A percentile compares a stretch with the other conserved stretches of the same genome.
Evolutionary conservation across 2,113 vertebrate species (phyloP).

Genomic region (Corythaixoides concolor): DNA sequence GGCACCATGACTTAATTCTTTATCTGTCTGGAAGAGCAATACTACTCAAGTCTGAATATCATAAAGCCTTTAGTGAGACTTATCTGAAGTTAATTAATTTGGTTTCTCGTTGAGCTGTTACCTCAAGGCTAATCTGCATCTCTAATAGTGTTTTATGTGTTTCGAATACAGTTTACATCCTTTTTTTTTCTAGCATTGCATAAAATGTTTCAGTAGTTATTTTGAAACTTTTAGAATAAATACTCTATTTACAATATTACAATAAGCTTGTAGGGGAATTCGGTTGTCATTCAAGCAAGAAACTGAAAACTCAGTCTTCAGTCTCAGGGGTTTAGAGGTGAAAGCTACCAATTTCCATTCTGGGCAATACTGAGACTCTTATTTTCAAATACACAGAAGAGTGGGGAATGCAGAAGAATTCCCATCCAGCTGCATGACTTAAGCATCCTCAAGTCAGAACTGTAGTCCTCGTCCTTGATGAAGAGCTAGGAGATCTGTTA

Average conservation of each 20-base stretch:
- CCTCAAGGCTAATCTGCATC: background rate
- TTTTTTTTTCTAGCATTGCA: background rate
- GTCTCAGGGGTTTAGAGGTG: background rate
- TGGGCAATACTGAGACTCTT: background rate
- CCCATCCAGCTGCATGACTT: background rate
- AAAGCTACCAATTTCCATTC: background rate
- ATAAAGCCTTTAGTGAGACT: background rate
- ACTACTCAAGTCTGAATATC: background rate
- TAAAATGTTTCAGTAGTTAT: background rate
- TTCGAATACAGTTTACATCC: background rate
- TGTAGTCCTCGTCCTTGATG: background rate
- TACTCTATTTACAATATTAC: background rate
- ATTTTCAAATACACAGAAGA: background rate
- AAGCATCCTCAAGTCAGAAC: background rate
- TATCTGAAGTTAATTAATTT: background rate
- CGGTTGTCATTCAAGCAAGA: background rate
- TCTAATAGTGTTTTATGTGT: background rate
- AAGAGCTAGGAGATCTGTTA: background rate
- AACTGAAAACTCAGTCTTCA: background rate
- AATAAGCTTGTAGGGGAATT: background rate
- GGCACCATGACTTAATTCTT: conserved; percentile 6
- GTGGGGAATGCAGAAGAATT: background rate
- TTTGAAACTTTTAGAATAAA: background rate
- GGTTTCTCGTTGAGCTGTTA: background rate
- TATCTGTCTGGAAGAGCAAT: background rate